phyloP scores from a whole-genome alignment of 2,888 invertebrate genomes.

The Xestia rhomboidea region DNA sequence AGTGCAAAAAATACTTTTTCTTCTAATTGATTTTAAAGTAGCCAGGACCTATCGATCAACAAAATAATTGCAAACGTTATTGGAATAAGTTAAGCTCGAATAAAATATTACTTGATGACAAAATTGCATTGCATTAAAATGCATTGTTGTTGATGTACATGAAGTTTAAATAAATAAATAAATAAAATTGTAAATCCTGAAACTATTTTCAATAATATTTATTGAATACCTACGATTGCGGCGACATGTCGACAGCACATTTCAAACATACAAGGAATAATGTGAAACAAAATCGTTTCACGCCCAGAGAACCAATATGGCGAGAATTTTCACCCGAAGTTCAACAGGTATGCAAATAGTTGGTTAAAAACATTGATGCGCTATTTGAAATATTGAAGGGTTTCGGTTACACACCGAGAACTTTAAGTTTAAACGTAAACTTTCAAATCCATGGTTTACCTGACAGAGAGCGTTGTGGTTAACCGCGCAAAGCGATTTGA shows the following conservation, averaged over 20 bases:
- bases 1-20: neutral
- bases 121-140: no score
- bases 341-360: constrained; percentile 84
- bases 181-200: constrained; percentile 5
- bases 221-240: constrained; percentile 52
- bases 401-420: constrained; percentile 79
- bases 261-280: constrained; percentile 70
- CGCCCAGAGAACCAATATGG: constrained; percentile 63
- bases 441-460: constrained; percentile 87
- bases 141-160: no score
- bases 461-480: constrained; percentile 87
- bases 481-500: constrained; percentile 89
- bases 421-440: constrained; percentile 82
- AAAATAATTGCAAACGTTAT: neutral
- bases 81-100: neutral
- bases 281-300: constrained; percentile 74
- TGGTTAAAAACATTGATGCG: constrained; percentile 72
- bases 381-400: constrained; percentile 81
- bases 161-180: no score
- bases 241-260: constrained; percentile 64
- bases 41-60: neutral
- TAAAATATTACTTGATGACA: neutral
- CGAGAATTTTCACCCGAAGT: constrained; percentile 68
- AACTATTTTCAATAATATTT: constrained; percentile 53
- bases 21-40: constrained; percentile 7